Evolutionary conservation across 2,113 vertebrate species (phyloP).

Genomic region (Halcyon malimbica): DNA sequence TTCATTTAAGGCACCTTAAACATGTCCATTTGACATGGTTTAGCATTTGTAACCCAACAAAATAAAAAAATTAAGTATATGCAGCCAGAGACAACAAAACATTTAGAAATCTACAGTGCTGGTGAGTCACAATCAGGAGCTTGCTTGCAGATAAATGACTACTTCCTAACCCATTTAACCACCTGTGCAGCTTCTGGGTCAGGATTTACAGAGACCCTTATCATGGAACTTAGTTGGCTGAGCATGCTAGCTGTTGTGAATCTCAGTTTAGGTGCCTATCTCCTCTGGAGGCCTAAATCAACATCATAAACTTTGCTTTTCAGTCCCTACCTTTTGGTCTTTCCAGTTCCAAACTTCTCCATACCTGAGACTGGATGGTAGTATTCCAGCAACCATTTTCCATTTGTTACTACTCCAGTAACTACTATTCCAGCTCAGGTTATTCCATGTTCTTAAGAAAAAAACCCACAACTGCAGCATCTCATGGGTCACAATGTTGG

Average conservation of each 20-base stretch:
- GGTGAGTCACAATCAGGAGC: not conserved
- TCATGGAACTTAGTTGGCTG: not conserved
- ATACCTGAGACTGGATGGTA: not conserved
- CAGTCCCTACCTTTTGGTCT: not conserved
- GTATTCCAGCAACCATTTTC: not conserved
- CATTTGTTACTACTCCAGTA: not conserved
- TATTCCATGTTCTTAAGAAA: not conserved
- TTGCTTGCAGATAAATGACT: not conserved
- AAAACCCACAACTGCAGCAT: not conserved
- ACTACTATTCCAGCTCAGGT: not conserved
- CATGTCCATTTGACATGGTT: not conserved
- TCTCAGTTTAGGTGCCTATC: not conserved
- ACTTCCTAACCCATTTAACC: not conserved
- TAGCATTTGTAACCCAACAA: not conserved
- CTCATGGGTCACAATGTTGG: not conserved
- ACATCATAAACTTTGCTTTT: not conserved
- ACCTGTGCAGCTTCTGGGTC: not conserved
- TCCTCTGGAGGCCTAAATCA: not conserved
- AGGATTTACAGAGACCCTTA: not conserved
- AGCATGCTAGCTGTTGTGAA: rapidly evolving
- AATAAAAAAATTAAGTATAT: not conserved
- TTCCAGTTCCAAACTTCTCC: not conserved
- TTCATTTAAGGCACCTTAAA: not conserved
- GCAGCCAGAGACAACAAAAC: not conserved
- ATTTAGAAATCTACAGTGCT: not conserved